These are phyloP conservation scores for Archivesica marissinica DNA, from an alignment of 1,140 invertebrate species.

Conservation along the genomic window DNA sequence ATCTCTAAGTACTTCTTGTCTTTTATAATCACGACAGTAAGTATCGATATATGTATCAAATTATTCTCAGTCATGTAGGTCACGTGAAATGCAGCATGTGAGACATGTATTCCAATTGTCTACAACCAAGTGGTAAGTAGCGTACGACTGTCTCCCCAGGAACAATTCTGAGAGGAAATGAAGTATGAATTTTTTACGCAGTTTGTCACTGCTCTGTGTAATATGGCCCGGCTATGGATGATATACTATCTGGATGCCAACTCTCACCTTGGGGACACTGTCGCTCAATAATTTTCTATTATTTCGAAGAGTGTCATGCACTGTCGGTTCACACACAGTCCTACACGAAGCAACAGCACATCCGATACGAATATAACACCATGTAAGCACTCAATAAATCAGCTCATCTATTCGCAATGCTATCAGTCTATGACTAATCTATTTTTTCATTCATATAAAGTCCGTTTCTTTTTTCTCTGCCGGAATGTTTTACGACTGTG, in stretches of 20 bases:
- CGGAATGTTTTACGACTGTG: slow-evolving; percentile 30
- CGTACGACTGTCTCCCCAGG: not conserved
- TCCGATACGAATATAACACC: slow-evolving; percentile 39
- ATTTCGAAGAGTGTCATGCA: slow-evolving; percentile 38
- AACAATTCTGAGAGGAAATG: slow-evolving; percentile 30
- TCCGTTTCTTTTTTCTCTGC: slow-evolving; percentile 24
- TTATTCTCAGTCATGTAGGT: slow-evolving; percentile 11
- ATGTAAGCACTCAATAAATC: slow-evolving; percentile 57
- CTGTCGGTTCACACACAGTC: slow-evolving; percentile 41
- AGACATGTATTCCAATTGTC: slow-evolving; percentile 40
- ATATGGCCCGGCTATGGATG: slow-evolving; percentile 22
- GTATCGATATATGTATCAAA: not conserved
- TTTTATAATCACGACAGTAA: slow-evolving; percentile 12
- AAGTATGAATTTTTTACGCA: slow-evolving; percentile 58
- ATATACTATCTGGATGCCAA: slow-evolving; percentile 10
- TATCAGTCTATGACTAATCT: not conserved
- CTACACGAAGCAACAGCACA: slow-evolving; percentile 45
- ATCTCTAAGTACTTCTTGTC: slow-evolving; percentile 3
- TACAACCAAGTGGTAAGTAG: slow-evolving; percentile 5
- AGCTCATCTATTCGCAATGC: slow-evolving; percentile 29
- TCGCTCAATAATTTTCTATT: slow-evolving; percentile 59
- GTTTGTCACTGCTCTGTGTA: slow-evolving; percentile 41
- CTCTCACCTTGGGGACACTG: slow-evolving; percentile 43
- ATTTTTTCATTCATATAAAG: slow-evolving; percentile 39
- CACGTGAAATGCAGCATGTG: slow-evolving; percentile 11